Percentiles rank a stretch among this genome's conserved stretches.
These are phyloP conservation scores for Molorchus minor DNA, from an alignment of 2,888 invertebrate species.

Conservation along the genomic window DNA sequence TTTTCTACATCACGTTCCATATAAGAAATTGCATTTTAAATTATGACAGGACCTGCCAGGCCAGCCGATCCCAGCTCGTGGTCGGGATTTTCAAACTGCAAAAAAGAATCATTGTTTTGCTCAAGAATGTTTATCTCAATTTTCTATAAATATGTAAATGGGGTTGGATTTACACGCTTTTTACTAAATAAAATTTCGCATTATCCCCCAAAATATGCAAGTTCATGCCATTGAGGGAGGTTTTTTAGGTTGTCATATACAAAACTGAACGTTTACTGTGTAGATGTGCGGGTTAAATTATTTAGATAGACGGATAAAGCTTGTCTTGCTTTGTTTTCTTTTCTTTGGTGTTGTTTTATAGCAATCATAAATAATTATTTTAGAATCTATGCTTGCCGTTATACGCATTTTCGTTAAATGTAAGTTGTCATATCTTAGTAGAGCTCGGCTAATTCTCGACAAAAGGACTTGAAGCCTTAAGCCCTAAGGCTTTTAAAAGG, in stretches of 20 bases:
- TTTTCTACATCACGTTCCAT: conserved; percentile 52
- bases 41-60: conserved; percentile 46
- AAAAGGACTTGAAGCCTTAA: no score
- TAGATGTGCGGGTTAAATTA: no score
- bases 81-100: conserved; percentile 17
- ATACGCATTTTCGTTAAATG: no score
- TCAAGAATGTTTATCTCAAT: conserved; percentile 38
- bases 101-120: conserved; percentile 2
- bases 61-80: conserved; percentile 27
- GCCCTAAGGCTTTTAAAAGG: no score
- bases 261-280: conserved; percentile 24
- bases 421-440: no score
- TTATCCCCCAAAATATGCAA: conserved; percentile 23
- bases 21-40: conserved; percentile 57
- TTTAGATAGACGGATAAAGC: no score
- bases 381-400: no score
- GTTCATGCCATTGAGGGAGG: conserved; percentile 10
- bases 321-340: no score
- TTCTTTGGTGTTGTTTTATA: no score
- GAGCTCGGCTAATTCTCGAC: no score
- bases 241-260: conserved; percentile 31
- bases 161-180: conserved; percentile 38
- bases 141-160: conserved; percentile 47
- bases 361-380: no score
- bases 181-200: conserved; percentile 40